Evolutionary conservation across 2,888 invertebrate genomes (phyloP).

Genomic region (Molorchus minor): DNA sequence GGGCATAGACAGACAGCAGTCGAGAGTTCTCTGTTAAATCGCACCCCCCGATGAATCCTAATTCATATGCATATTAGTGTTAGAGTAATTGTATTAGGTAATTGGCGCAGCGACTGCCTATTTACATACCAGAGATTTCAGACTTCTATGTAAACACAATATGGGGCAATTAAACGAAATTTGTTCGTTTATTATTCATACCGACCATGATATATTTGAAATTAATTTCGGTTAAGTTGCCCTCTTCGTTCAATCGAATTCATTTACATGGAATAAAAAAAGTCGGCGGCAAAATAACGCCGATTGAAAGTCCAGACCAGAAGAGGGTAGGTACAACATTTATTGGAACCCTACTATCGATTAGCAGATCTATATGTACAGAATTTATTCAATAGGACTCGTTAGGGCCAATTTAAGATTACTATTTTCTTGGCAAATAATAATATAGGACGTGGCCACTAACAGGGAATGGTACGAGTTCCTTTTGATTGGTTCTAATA

Average conservation of each 20-base stretch:
- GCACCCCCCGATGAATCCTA: constrained; percentile 37
- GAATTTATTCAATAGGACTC: constrained; percentile 61
- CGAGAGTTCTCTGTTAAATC: constrained; percentile 33
- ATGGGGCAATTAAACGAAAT: constrained; percentile 5
- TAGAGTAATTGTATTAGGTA: constrained; percentile 44
- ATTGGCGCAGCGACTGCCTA: constrained; percentile 43
- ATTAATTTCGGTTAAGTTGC: neutral
- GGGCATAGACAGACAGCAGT: constrained; percentile 32
- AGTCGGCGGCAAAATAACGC: constrained; percentile 3
- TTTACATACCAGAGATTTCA: constrained; percentile 44
- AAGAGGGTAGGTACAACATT: constrained; percentile 5
- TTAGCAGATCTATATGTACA: constrained; percentile 57
- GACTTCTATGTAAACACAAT: constrained; percentile 41
- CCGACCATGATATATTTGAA: neutral
- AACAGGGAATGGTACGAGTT: constrained; percentile 28
- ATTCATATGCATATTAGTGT: constrained; percentile 47
- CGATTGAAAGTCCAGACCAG: constrained; percentile 15
- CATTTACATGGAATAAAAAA: neutral
- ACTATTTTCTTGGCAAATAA: constrained; percentile 58
- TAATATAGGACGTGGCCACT: constrained; percentile 46
- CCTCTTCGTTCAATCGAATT: neutral
- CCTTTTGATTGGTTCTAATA: constrained; percentile 33
- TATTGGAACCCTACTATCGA: constrained; percentile 55
- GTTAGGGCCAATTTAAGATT: constrained; percentile 62
- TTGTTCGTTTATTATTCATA: neutral